These are phyloP conservation scores for Pectinophora gossypiella DNA, from an alignment of 1,140 invertebrate genomes.

Conservation along the genomic window DNA sequence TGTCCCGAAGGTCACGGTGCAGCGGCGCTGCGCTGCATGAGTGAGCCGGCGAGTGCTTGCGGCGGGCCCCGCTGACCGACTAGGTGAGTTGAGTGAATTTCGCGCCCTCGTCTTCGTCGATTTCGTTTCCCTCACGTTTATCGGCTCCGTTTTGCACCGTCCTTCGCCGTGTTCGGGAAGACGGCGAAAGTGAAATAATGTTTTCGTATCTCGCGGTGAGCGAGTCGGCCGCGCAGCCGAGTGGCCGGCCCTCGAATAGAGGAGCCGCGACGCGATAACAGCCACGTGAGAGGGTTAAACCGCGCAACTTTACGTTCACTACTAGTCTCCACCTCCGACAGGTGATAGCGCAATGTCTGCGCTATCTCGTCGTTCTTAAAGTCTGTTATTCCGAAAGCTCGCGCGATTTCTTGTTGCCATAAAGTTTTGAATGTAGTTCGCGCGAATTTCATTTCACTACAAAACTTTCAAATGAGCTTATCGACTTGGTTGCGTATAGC, in stretches of 20 bases:
- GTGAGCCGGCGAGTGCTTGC: constrained; percentile 40
- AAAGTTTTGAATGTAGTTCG: constrained; percentile 48
- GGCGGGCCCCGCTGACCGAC: constrained; percentile 57
- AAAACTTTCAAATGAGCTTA: constrained; percentile 21
- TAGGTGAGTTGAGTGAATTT: constrained; percentile 62
- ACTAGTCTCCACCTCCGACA: constrained; percentile 29
- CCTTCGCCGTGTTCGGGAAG: constrained; percentile 45
- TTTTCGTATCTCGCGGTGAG: constrained; percentile 30
- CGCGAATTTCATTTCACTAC: constrained; percentile 24
- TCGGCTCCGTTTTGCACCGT: constrained; percentile 50
- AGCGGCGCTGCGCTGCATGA: constrained; percentile 33
- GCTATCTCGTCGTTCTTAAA: constrained; percentile 22
- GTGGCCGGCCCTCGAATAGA: constrained; percentile 15
- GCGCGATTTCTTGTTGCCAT: constrained; percentile 7
- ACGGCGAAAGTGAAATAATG: constrained; percentile 41
- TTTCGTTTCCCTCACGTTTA: constrained; percentile 56
- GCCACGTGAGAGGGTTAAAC: constrained; percentile 43
- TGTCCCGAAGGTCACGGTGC: constrained; percentile 71
- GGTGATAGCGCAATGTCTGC: constrained; percentile 32
- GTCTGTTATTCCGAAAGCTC: constrained; percentile 17
- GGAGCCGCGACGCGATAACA: constrained; percentile 9
- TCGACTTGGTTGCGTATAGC: constrained; percentile 2
- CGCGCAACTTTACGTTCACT: constrained; percentile 51
- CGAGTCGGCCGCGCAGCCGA: constrained; percentile 22
- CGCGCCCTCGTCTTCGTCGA: constrained; percentile 47